Evolutionary conservation across 2,888 invertebrate species (phyloP).

Genomic region (Cerceris rybyensis): DNA sequence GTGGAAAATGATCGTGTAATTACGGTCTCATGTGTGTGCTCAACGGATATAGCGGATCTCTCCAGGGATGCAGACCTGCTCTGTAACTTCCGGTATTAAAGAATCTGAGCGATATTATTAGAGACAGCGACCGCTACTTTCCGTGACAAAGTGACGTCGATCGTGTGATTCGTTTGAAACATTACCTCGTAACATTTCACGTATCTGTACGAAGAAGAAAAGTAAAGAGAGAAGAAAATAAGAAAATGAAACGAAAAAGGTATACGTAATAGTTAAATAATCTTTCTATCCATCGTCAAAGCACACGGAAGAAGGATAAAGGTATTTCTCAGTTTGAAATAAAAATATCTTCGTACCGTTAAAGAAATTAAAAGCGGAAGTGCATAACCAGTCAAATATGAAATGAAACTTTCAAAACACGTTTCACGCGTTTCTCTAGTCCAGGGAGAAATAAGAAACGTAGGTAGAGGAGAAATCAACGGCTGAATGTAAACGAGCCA

Average conservation of each 20-base stretch:
- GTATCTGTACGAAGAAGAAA: background rate
- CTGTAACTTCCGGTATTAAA: conserved; percentile 57
- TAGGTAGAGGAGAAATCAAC: conserved; percentile 28
- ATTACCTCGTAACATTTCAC: background rate
- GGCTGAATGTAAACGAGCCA: conserved; percentile 53
- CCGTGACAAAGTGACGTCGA: background rate
- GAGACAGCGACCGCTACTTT: background rate
- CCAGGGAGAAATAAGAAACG: conserved; percentile 9
- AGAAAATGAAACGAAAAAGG: background rate
- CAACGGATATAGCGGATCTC: conserved; percentile 60
- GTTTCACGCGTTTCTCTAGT: background rate
- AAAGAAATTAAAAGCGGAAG: background rate
- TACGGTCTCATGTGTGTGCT: conserved; percentile 53
- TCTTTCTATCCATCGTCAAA: background rate
- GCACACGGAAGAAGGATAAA: background rate
- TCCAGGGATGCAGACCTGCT: conserved; percentile 31
- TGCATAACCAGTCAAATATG: background rate
- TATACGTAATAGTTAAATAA: background rate
- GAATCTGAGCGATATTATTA: conserved; percentile 49
- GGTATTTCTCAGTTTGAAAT: background rate
- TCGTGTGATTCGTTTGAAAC: background rate
- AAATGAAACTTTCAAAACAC: background rate
- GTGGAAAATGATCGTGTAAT: conserved; percentile 64
- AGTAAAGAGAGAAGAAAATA: background rate
- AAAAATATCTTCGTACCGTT: background rate